Base-by-base conservation (phyloP, 2,888 invertebrate genomes). In the Ashinkailepas kermadecensis region DNA sequence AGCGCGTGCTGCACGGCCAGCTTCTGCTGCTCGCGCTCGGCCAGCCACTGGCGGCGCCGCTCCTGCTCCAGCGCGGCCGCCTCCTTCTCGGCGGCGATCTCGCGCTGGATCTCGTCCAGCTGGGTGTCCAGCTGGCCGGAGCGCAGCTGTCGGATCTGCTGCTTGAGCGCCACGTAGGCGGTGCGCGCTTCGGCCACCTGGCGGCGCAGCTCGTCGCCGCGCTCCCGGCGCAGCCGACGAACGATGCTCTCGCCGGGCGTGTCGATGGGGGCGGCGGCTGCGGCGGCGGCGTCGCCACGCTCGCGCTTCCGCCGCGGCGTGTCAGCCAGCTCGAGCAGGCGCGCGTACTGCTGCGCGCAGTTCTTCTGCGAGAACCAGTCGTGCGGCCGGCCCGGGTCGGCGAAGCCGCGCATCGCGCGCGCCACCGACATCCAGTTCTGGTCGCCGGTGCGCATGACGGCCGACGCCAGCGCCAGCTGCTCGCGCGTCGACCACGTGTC, bases 281-380 rank as follows among this genome's bases (percentile, higher is more conserved):
- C 85, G 59, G 7, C 59, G 59, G 12, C 59, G 64, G 88, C 90
- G 81, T 91, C 91, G 0, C 90, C 91, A 78, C 87, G 85, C 81
- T 88, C 88, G 39, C 92, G 90, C 87, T 95, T 95, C 1, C 95
- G 90, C 88, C 94, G 96, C 0, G 95, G 95, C 64, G 92, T 93
- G 87, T 94, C 95, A 18, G 93, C 92, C 87, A 93, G 92, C 86
- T 94, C 95, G 25, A 96, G 87, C 12, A 96, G 87, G 39, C 91
- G 91, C 21, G 93, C 93, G 88, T 96, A 97, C 86, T 97, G 97
- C 0, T 94, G 91, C 0, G 96, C 96, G 88, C 97, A 97, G 85
- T 93, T 93, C 87, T 93, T 94, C 86, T 95, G 95, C 0, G 95
- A 95, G 86, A 95, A 96, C 95, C 94, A 96, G 86, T 94, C 96